Conservation (phyloP, 2,113 vertebrate species). For the Lepus americanus region DNA sequence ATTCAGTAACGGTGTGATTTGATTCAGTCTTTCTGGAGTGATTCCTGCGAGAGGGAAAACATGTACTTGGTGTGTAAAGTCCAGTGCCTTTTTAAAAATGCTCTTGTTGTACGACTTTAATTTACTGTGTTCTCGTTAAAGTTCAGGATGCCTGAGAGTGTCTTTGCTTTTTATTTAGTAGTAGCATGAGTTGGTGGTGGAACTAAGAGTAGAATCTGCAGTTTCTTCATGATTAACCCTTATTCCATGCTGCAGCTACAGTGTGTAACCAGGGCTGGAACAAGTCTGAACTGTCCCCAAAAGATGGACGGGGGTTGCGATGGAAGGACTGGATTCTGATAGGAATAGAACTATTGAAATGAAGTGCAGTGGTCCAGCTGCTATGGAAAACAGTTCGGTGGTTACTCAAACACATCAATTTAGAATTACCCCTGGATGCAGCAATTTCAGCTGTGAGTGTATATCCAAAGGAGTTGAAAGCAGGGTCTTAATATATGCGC, state of each 20-base stretch:
- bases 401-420: not conserved
- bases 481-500: no score
- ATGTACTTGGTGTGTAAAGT: not conserved
- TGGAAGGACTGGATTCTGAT: not conserved
- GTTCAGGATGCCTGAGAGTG: not conserved
- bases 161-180: slow-evolving; percentile 10
- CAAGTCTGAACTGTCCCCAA: not conserved
- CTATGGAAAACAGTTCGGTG: not conserved
- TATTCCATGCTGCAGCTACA: not conserved
- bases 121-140: slow-evolving; percentile 53
- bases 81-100: not conserved
- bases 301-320: not conserved
- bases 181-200: not conserved
- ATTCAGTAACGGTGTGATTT: not conserved
- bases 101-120: not conserved
- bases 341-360: slow-evolving; percentile 28
- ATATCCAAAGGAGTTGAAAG: not conserved
- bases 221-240: not conserved
- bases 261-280: not conserved
- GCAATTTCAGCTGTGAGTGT: not conserved
- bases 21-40: not conserved
- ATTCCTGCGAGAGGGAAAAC: not conserved
- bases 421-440: not conserved
- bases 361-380: not conserved
- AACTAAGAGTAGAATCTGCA: slow-evolving; percentile 5